Evolutionary conservation across 2,888 invertebrate genomes (phyloP), one percentile per base, ranked within the genome.

Genomic region (Sarcophaga caerulescens): DNA sequence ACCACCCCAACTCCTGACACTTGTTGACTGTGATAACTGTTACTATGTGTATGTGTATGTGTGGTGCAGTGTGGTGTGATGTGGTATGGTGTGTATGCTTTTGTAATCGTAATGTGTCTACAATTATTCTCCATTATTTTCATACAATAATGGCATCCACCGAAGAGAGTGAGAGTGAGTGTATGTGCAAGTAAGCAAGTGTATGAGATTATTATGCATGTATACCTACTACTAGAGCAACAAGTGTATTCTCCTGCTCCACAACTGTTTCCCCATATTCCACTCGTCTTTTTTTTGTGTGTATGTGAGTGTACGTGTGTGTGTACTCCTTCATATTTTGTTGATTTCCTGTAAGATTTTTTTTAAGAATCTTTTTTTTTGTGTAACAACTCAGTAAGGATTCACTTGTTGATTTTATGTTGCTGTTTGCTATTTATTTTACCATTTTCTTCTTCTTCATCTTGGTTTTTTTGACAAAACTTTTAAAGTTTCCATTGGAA

Each of bases 1-100:
- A 52, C 3, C 4, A 52, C 59, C 47, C 14, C 73, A 62, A 63
- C 77, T 83, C 76, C 59, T 85, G 77, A 71, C 83, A 83, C 80
- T 77, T 70, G 75, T 81, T 74, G 81, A 78, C 70, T 85, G 57
- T 59, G 17, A 52, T 52, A 52, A 52, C 52, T 47, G 35, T 47
- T 35, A n/a, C 11, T n/a, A n/a, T n/a, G n/a, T 62, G 5, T 59
- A 45, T 60, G n/a, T 35, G 25, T 44, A 44, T n/a, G 66, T 17
- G 17, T 68, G 63, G 17, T 75, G 57, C 5, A 8, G 11, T 35
- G 17, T 60, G 17, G 35, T 10, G 35, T 35, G 35, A 8, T 35
- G 35, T 35, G 17, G 1, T 6, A 12, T 65, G 65, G 19, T 66
- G 35, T 4, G 11, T 66, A 66, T 66, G 44, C 19, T 35, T 65